Evolutionary conservation across 2,888 invertebrate species (phyloP).

Genomic region (Drosophila nr. perissopoda): DNA sequence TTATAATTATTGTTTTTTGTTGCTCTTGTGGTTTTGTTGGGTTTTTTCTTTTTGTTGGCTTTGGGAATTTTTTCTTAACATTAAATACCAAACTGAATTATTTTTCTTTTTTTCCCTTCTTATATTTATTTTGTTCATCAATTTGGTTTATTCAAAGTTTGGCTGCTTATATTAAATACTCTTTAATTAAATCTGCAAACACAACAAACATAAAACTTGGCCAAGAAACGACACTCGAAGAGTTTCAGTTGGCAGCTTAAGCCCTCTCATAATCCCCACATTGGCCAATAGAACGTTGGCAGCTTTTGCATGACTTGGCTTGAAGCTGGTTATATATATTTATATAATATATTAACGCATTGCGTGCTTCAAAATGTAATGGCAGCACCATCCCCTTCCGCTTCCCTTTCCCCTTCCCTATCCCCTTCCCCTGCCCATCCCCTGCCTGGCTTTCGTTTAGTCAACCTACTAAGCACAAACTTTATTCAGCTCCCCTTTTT

Average conservation of each 20-base stretch:
- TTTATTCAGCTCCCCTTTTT: constrained; percentile 23
- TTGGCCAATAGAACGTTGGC: constrained; percentile 30
- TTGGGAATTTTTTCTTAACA: not conserved
- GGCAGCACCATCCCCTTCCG: not conserved
- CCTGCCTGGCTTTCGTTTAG: not conserved
- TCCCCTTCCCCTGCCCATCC: not conserved
- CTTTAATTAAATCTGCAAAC: constrained; percentile 59
- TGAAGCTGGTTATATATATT: constrained; percentile 15
- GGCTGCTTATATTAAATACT: not conserved
- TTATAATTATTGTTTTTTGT: constrained; percentile 23
- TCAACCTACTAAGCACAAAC: constrained; percentile 20
- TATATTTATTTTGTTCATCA: not conserved
- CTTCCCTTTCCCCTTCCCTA: not conserved
- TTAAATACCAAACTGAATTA: constrained; percentile 11
- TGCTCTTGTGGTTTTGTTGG: constrained; percentile 11
- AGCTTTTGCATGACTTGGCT: constrained; percentile 30
- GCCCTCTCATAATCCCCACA: constrained; percentile 35
- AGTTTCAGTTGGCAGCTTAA: constrained; percentile 3
- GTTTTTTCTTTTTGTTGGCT: constrained; percentile 7
- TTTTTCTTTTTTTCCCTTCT: not conserved
- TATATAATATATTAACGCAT: constrained; percentile 24
- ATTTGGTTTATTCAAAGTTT: constrained; percentile 2
- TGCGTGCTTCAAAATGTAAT: constrained; percentile 41
- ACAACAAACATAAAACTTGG: constrained; percentile 39
- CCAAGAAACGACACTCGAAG: constrained; percentile 2